A percentile compares a stretch with the other conserved stretches of the same genome.
These are phyloP conservation scores for Spatulosminthurus flaviceps DNA, from an alignment of 2,888 invertebrate species.

Conservation along the genomic window DNA sequence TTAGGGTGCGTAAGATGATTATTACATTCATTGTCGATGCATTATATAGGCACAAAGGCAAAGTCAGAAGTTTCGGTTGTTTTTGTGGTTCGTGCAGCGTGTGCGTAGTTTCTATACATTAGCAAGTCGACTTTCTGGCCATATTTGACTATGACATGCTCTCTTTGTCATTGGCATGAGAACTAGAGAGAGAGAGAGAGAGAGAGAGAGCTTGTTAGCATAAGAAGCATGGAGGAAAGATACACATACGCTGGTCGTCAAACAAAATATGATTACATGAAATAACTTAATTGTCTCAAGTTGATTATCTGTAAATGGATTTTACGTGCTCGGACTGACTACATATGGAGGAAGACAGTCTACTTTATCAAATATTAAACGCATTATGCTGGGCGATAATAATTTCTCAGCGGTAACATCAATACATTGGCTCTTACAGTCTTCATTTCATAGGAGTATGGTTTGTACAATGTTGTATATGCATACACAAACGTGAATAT, in stretches of 20 bases:
- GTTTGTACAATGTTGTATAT: too few species aligned
- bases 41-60: too few species aligned
- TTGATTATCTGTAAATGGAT: conserved; percentile 31
- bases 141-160: conserved; percentile 1
- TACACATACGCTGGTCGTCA: background rate
- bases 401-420: conserved; percentile 21
- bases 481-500: too few species aligned
- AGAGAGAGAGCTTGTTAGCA: background rate
- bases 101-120: background rate
- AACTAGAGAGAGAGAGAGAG: too few species aligned
- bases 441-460: too few species aligned
- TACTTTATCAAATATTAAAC: conserved; percentile 12
- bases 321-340: conserved; percentile 24
- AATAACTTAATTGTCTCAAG: conserved; percentile 22
- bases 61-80: background rate
- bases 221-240: background rate
- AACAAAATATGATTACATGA: conserved; percentile 18
- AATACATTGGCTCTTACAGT: background rate
- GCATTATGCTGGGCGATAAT: conserved; percentile 21
- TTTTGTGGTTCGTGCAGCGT: background rate
- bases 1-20: too few species aligned
- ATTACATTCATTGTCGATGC: too few species aligned
- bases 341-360: conserved; percentile 7
- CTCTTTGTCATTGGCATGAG: background rate
- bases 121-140: background rate